Base-by-base conservation (phyloP, 2,888 invertebrate genomes). In the Luperina nickerlii region DNA sequence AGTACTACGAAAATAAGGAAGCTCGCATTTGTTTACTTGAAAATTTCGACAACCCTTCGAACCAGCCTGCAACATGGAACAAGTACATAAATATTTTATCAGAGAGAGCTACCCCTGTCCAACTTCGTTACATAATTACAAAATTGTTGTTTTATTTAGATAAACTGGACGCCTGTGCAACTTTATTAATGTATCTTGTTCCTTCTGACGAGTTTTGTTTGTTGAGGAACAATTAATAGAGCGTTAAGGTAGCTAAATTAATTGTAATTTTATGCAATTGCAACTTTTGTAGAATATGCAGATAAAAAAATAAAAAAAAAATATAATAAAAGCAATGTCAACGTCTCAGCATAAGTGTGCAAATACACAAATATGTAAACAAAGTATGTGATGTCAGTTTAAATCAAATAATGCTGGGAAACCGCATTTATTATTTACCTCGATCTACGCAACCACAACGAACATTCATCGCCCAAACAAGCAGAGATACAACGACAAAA, bases 1-100 rank as follows among this genome's bases (percentile, higher is more conserved):
- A 71, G 38, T 48, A 69, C 69, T 69, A 73, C 18, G 57, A 77
- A 76, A 81, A 78, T 83, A 77, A 75, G 70, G 76, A 73, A 67
- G 76, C 68, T 77, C 79, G 79, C 74, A 38, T 79, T 82, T 88
- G 76, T 87, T 87, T 82, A 79, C 81, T 87, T 81, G 68, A 62
- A 78, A 88, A 87, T 73, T 85, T 85, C 78, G 71, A 75, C 82
- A 83, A 85, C 81, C 88, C 79, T 87, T 85, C 80, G 66, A 75
- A 74, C 20, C n/a, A n/a, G 71, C 45, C 66, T 81, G 73, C 75
- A 82, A 69, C 66, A 48, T 76, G 69, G 71, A 74, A 51, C 77
- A 82, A 72, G 62, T 69, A 80, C 73, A 81, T 88, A 80, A 88
- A 88, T 89, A 86, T 88, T 88, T 83, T 88, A 88, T 86, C 78